Evolutionary conservation across 2,888 invertebrate genomes (phyloP).

Genomic region (Allygus modestus): DNA sequence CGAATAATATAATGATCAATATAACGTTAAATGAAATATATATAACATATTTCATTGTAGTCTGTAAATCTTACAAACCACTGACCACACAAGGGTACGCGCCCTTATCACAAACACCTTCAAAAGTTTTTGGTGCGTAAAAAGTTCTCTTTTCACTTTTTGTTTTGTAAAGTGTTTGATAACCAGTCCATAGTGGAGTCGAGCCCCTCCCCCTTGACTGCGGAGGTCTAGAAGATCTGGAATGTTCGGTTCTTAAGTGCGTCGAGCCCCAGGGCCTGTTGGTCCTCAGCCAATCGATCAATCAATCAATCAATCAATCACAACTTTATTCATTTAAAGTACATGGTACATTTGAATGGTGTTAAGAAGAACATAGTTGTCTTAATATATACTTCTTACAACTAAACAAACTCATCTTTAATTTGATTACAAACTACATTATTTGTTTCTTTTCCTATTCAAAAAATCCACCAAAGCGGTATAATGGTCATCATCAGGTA

Average conservation of each 20-base stretch:
- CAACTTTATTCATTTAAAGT: too few relatives aligned
- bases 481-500: too few relatives aligned
- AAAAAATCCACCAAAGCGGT: too few relatives aligned
- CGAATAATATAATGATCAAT: too few relatives aligned
- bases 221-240: constrained; percentile 99
- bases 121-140: constrained; percentile 12
- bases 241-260: constrained; percentile 97
- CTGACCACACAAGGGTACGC: constrained; percentile 9
- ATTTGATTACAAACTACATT: too few relatives aligned
- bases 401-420: too few relatives aligned
- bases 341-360: too few relatives aligned
- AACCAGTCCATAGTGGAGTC: constrained; percentile 99
- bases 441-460: too few relatives aligned
- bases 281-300: constrained; percentile 98
- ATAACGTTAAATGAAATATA: constrained; percentile 48
- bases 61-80: constrained; percentile 35
- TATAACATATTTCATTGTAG: constrained; percentile 37
- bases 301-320: too few relatives aligned
- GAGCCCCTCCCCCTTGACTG: constrained; percentile 97
- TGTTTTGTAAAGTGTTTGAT: constrained; percentile 91
- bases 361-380: too few relatives aligned
- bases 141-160: constrained; percentile 81
- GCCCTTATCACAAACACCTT: constrained; percentile 44
- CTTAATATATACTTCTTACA: too few relatives aligned
- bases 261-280: constrained; percentile 96